A percentile compares a stretch with the other conserved stretches of the same genome.
Conservation (phyloP, 2,888 invertebrate genomes). For the Suillia variegata region DNA sequence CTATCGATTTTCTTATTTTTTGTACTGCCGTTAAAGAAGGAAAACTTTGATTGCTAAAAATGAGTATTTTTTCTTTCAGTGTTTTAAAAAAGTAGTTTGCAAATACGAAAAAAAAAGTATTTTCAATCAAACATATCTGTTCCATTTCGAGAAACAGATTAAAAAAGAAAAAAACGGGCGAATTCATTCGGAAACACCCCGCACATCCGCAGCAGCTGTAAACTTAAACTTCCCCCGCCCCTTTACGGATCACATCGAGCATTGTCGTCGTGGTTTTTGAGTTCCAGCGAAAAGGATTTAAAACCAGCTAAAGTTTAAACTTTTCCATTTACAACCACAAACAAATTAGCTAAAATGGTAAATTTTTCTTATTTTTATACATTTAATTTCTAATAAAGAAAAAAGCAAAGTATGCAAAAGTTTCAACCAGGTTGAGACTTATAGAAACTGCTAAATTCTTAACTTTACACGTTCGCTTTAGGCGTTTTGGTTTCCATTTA, state of each 20-base stretch:
- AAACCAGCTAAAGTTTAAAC: background rate
- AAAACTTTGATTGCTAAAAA: too few relatives aligned
- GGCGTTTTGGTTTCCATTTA: background rate
- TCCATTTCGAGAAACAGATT: background rate
- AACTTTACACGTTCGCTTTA: background rate
- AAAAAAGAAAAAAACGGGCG: background rate
- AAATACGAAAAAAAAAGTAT: background rate
- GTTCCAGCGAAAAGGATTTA: background rate
- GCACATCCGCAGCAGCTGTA: constrained; percentile 4
- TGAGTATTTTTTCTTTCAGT: constrained; percentile 4
- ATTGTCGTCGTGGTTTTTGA: background rate
- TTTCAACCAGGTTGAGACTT: background rate
- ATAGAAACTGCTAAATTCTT: background rate
- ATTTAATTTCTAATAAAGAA: background rate
- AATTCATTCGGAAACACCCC: background rate
- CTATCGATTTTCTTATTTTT: background rate
- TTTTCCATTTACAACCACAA: background rate
- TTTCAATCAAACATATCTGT: constrained; percentile 7
- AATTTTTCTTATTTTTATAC: background rate
- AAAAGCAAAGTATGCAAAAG: background rate
- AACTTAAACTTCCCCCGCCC: too few relatives aligned
- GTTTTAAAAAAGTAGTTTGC: constrained; percentile 8
- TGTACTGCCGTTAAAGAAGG: too few relatives aligned
- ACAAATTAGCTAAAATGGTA: constrained; percentile 6
- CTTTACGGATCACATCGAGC: too few relatives aligned